Percentiles rank a stretch among this genome's conserved stretches.
Evolutionary conservation across 2,113 vertebrate species (phyloP).

Genomic region (Perca schrenkii): DNA sequence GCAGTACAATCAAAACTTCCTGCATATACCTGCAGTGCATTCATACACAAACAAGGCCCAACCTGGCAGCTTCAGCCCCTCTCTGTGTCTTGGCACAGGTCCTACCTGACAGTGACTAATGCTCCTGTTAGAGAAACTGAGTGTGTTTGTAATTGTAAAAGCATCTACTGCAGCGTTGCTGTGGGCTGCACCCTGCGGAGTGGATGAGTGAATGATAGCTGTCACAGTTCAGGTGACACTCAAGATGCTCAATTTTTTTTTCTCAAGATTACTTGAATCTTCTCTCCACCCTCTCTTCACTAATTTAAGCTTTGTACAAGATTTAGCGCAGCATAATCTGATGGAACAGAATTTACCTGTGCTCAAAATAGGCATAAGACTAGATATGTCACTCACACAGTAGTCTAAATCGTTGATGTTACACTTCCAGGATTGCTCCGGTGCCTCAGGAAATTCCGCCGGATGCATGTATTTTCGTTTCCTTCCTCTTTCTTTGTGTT

Average conservation of each 20-base stretch:
- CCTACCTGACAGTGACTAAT: constrained; percentile 15
- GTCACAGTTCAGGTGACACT: constrained; percentile 46
- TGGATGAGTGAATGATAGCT: constrained; percentile 46
- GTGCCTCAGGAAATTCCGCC: too few relatives aligned
- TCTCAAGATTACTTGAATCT: constrained; percentile 8
- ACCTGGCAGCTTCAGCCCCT: not conserved
- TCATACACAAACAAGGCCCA: constrained; percentile 33
- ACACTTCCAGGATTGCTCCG: too few relatives aligned
- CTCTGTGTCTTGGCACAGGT: constrained; percentile 2
- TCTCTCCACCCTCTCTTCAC: not conserved
- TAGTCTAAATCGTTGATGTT: not conserved
- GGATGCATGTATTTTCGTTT: too few relatives aligned
- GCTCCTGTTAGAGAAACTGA: constrained; percentile 33
- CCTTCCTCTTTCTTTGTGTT: too few relatives aligned
- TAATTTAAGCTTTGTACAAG: not conserved
- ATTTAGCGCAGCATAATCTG: not conserved
- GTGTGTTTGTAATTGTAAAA: constrained; percentile 39
- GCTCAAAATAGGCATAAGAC: not conserved
- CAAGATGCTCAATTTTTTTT: not conserved
- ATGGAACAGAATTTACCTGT: constrained; percentile 7
- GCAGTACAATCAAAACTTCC: constrained; percentile 40
- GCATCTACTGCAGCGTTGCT: constrained; percentile 23
- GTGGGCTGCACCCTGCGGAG: constrained; percentile 44
- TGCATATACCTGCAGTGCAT: constrained; percentile 33
- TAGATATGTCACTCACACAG: not conserved